Percentiles rank a stretch among this genome's conserved stretches.
Conservation (phyloP, 1,140 invertebrate genomes). For the Dreissena rostriformis region DNA sequence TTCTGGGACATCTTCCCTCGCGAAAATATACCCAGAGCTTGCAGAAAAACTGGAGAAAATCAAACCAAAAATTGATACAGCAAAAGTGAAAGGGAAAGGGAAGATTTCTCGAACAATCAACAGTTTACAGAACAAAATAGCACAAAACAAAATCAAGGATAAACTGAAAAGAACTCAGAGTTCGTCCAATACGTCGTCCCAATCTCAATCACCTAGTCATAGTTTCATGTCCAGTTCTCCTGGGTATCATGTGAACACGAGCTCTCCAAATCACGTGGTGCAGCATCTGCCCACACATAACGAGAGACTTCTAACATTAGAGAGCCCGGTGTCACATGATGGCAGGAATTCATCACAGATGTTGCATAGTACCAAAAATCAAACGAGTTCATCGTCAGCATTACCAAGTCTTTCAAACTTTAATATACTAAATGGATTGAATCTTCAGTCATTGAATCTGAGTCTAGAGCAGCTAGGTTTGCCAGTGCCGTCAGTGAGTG, state of each 20-base stretch:
- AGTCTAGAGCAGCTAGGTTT: conserved; percentile 33
- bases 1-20: conserved; percentile 66
- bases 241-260: conserved; percentile 46
- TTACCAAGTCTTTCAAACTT: conserved; percentile 36
- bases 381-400: too few relatives aligned
- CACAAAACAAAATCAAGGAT: conserved; percentile 82
- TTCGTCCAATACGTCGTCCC: conserved; percentile 59
- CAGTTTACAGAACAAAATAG: conserved; percentile 82
- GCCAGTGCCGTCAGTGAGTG: conserved; percentile 42
- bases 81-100: conserved; percentile 65
- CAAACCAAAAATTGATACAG: conserved; percentile 71
- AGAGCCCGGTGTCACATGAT: too few relatives aligned
- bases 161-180: conserved; percentile 81
- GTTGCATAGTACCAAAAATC: too few relatives aligned
- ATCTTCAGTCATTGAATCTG: conserved; percentile 44
- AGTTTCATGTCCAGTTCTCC: conserved; percentile 47
- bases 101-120: conserved; percentile 82
- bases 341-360: background rate
- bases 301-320: too few relatives aligned
- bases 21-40: conserved; percentile 80
- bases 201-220: conserved; percentile 65
- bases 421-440: conserved; percentile 38
- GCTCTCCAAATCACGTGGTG: conserved; percentile 40
- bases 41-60: conserved; percentile 79
- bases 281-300: background rate